phyloP scores from a whole-genome alignment of 2,888 invertebrate species.

The Rotaria macrura region DNA sequence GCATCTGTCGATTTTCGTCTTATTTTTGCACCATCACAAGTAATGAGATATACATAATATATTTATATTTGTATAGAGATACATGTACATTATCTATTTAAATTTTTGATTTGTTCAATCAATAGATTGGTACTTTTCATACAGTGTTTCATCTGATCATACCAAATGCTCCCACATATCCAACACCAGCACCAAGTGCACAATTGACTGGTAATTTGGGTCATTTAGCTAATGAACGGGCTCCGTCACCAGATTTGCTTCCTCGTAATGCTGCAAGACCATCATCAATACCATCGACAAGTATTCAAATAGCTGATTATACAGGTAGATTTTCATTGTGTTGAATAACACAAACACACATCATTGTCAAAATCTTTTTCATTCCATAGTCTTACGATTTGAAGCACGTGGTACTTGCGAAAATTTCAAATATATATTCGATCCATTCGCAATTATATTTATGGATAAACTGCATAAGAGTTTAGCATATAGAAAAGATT shows the following conservation, averaged over 20 bases:
- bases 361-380: background rate
- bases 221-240: background rate
- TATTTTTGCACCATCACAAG: conserved; percentile 8
- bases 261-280: background rate
- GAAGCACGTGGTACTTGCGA: background rate
- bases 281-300: background rate
- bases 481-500: background rate
- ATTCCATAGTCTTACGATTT: background rate
- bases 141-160: background rate
- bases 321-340: background rate
- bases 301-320: background rate
- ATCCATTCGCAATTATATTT: background rate
- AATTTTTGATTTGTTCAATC: background rate
- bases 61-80: background rate
- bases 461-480: background rate
- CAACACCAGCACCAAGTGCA: background rate
- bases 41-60: background rate
- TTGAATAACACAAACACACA: no score
- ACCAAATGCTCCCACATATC: background rate
- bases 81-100: background rate
- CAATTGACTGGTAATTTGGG: no score
- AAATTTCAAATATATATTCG: background rate
- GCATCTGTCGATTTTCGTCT: background rate
- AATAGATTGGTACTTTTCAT: background rate
- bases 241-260: background rate